Evolutionary conservation across 2,113 vertebrate genomes (phyloP).

Genomic region (Nerophis lumbriciformis): DNA sequence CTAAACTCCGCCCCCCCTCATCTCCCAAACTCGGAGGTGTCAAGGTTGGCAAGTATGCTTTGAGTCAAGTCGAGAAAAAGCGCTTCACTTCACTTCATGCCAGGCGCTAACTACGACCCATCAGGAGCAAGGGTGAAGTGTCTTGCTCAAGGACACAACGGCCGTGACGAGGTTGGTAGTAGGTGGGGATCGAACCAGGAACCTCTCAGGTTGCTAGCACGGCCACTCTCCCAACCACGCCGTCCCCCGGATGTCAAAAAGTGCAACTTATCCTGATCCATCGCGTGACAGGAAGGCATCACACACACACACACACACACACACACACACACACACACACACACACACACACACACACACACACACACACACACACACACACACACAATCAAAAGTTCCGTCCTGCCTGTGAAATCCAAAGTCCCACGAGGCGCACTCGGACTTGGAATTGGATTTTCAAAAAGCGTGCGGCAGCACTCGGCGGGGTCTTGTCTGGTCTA

Average conservation of each 20-base stretch:
- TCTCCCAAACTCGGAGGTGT: too few relatives aligned
- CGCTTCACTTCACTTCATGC: too few relatives aligned
- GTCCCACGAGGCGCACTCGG: conserved; percentile 15
- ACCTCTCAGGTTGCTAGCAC: too few relatives aligned
- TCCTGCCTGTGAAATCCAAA: conserved; percentile 11
- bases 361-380: neutral
- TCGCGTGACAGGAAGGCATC: neutral
- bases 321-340: neutral
- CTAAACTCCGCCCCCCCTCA: too few relatives aligned
- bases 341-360: neutral
- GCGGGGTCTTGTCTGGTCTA: conserved; percentile 21
- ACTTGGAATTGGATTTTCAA: conserved; percentile 34
- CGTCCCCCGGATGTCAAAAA: neutral
- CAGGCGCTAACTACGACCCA: too few relatives aligned
- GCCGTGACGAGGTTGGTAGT: too few relatives aligned
- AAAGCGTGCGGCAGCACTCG: conserved; percentile 21
- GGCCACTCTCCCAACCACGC: too few relatives aligned
- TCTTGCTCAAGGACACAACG: too few relatives aligned
- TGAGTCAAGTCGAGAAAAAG: too few relatives aligned
- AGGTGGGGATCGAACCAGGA: too few relatives aligned
- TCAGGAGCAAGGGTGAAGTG: too few relatives aligned
- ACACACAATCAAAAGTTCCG: neutral
- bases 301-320: neutral
- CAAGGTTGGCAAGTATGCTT: too few relatives aligned
- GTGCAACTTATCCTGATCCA: neutral